Conservation (phyloP, 2,888 invertebrate genomes). For the Flexamia atlantica region DNA sequence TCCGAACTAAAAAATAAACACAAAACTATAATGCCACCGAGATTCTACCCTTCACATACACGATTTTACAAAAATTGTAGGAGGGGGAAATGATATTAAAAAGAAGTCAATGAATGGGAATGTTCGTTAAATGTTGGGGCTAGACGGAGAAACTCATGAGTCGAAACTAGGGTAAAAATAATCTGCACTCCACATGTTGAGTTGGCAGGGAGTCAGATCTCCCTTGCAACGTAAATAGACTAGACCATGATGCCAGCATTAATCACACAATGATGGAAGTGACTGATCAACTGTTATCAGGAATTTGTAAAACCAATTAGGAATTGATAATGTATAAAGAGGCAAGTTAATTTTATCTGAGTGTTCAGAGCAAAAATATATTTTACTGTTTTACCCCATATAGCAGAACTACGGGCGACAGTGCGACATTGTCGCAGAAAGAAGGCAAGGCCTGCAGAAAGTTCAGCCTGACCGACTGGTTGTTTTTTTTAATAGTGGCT, state of each 20-base stretch:
- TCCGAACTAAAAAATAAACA: background rate
- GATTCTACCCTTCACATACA: background rate
- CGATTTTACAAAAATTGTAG: background rate
- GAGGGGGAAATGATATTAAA: too few species aligned
- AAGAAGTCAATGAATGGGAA: background rate
- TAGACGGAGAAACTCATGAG: conserved; percentile 2
- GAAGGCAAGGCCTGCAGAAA: too few species aligned
- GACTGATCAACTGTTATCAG: background rate
- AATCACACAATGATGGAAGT: background rate
- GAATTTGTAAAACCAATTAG: background rate
- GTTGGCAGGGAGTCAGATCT: conserved; percentile 17
- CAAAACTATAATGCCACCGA: background rate
- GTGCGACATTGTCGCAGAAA: too few species aligned
- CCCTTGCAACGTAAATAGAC: conserved; percentile 21
- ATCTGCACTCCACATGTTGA: conserved; percentile 1
- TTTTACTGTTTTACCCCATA: too few species aligned
- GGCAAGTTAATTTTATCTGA: too few species aligned
- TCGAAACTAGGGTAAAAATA: conserved; percentile 30
- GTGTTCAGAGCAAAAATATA: too few species aligned
- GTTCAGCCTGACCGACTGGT: too few species aligned
- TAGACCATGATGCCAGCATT: background rate
- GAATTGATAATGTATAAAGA: too few species aligned
- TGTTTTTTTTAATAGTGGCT: too few species aligned
- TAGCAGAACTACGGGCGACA: too few species aligned
- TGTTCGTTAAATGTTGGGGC: background rate